Evolutionary conservation across 64 coral and sea anemone species (phyloP), one percentile per base, ranked within the genome.

Genomic region (Dendronephthya gigantea): DNA sequence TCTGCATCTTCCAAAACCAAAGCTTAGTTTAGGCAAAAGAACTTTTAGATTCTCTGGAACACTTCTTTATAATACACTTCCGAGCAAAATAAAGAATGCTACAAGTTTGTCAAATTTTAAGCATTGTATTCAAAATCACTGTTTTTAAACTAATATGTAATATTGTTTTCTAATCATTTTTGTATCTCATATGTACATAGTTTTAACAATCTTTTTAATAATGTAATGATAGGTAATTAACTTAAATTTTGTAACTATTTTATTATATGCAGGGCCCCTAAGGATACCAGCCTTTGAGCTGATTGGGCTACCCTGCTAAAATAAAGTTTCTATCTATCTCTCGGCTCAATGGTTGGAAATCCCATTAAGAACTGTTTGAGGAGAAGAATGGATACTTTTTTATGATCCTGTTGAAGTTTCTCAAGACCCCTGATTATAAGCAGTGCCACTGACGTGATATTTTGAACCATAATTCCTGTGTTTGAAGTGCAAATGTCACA

Each of bases 261-360:
- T 48, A 35, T 28, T 28, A 84, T 84, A 51, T 84, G 49, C 83
- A 84, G 83, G 83, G 83, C 83, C 56, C 83, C 83, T 84, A 49
- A 55, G 83, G 83, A 84, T 52, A 84, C 43, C 47, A 84, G 83
- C 83, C 25, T 52, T 56, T 30, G n/a, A n/a, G 83, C 83, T 84
- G 83, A 84, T 48, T 84, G 83, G 83, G 56, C 83, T 52, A 84
- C 83, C 83, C 83, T 84, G 83, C 49, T 56, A 31, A 84, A 84
- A 84, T 84, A 84, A 84, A 84, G 83, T 2, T 62, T 23, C 11
- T 45, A 62, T 27, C 55, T 19, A 79, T 7, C 32, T 79, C 36
- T 79, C 30, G 37, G 36, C 29, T 9, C 1, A 34, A 79, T 79
- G 0, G 72, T 79, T 79, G 72, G 32, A 0, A 33, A 79, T 79